These are phyloP conservation scores for Coleophora flavipennella DNA, from an alignment of 2,888 invertebrate genomes.

Conservation along the genomic window DNA sequence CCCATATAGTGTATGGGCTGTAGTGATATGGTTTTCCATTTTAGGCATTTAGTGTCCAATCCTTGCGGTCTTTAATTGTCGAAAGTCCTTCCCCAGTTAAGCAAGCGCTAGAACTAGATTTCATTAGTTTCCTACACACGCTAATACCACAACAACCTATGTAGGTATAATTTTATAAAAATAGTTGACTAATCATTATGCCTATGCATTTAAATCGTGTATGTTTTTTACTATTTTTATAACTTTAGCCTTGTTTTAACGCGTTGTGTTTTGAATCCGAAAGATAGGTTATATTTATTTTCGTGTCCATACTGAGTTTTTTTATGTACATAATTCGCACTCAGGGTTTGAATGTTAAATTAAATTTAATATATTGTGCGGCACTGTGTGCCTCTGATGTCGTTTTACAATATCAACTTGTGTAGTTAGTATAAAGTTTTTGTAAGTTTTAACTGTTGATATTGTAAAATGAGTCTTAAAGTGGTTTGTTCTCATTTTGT, in stretches of 20 bases:
- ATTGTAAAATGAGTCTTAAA: slow-evolving; percentile 40
- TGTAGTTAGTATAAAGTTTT: slow-evolving; percentile 30
- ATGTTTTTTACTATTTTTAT: slow-evolving; percentile 1
- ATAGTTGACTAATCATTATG: slow-evolving; percentile 2
- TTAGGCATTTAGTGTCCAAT: too few relatives aligned
- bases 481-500: slow-evolving; percentile 55
- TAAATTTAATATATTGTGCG: slow-evolving; percentile 25
- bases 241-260: background rate
- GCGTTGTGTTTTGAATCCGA: too few relatives aligned
- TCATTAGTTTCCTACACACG: too few relatives aligned
- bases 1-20: too few relatives aligned
- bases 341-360: slow-evolving; percentile 26
- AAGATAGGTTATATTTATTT: slow-evolving; percentile 24
- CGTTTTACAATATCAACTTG: slow-evolving; percentile 37
- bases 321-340: slow-evolving; percentile 16
- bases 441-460: slow-evolving; percentile 31
- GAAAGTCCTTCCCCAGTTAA: too few relatives aligned
- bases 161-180: too few relatives aligned
- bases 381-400: slow-evolving; percentile 38
- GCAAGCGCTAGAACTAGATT: too few relatives aligned
- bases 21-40: too few relatives aligned
- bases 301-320: slow-evolving; percentile 26
- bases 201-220: slow-evolving; percentile 7
- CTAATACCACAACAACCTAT: too few relatives aligned
- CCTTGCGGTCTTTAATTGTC: too few relatives aligned